Conservation (phyloP, 2,113 vertebrate species). For the Montifringilla adamsi region DNA sequence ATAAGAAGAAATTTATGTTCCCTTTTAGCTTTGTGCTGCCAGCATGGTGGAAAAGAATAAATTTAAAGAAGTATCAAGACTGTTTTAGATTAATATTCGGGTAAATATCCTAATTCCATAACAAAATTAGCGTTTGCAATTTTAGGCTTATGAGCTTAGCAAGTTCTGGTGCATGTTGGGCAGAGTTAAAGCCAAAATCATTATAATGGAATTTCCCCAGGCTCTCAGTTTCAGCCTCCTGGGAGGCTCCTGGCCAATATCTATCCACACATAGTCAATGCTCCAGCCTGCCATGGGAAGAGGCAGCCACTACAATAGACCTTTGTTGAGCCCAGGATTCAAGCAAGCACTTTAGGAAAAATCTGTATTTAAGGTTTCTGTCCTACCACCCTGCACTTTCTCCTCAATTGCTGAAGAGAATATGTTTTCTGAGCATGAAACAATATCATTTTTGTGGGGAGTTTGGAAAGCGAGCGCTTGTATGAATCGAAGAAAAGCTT, state of each 20-base stretch:
- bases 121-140: neutral
- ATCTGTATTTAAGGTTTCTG: conserved; percentile 20
- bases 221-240: neutral
- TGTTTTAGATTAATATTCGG: neutral
- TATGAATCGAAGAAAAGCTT: conserved; percentile 2
- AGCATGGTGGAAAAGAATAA: neutral
- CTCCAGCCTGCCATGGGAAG: neutral
- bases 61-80: neutral
- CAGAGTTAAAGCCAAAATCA: neutral
- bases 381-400: conserved; percentile 2
- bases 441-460: conserved; percentile 58
- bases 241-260: neutral
- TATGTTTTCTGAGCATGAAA: conserved; percentile 44
- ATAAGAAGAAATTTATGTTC: neutral
- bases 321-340: conserved; percentile 4
- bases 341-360: neutral
- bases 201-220: neutral
- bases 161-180: neutral
- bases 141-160: neutral
- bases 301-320: neutral
- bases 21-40: neutral
- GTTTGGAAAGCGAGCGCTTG: neutral
- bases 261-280: neutral
- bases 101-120: neutral
- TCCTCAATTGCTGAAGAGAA: neutral